phyloP scores from a whole-genome alignment of 1,140 invertebrate genomes.

The Brachionus sp. region DNA sequence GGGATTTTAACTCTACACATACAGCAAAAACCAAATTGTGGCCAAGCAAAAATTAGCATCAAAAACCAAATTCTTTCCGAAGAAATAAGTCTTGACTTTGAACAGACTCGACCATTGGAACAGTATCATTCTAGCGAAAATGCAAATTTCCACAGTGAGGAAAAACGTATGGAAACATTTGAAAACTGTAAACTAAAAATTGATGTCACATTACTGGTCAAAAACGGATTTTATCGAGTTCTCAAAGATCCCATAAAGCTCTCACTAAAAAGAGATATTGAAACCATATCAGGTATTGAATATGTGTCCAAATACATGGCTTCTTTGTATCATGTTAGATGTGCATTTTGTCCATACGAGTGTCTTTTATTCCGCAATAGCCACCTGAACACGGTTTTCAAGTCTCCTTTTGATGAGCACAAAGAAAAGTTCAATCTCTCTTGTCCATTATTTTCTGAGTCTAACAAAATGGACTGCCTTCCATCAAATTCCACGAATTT shows the following conservation, averaged over 20 bases:
- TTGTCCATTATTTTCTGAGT: background rate
- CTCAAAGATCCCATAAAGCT: background rate
- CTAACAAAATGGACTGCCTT: background rate
- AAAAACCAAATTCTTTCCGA: background rate
- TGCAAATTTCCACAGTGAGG: background rate
- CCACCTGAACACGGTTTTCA: slow-evolving; percentile 15
- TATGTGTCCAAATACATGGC: background rate
- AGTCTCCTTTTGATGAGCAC: slow-evolving; percentile 37
- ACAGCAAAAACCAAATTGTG: background rate
- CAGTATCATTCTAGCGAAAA: background rate
- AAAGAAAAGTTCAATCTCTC: background rate
- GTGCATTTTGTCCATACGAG: slow-evolving; percentile 25
- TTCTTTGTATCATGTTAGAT: slow-evolving; percentile 11
- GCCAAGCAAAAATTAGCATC: background rate
- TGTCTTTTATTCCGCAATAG: slow-evolving; percentile 29
- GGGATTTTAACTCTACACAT: background rate
- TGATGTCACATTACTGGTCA: background rate
- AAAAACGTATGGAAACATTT: background rate
- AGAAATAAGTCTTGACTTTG: background rate
- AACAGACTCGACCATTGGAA: background rate
- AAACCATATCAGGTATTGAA: background rate
- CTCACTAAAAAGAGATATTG: background rate
- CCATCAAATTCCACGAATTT: background rate
- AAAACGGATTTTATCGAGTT: background rate
- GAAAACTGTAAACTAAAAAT: background rate